These are phyloP conservation scores for Notospermus geniculatus DNA, from an alignment of 1,140 invertebrate species.

Conservation along the genomic window DNA sequence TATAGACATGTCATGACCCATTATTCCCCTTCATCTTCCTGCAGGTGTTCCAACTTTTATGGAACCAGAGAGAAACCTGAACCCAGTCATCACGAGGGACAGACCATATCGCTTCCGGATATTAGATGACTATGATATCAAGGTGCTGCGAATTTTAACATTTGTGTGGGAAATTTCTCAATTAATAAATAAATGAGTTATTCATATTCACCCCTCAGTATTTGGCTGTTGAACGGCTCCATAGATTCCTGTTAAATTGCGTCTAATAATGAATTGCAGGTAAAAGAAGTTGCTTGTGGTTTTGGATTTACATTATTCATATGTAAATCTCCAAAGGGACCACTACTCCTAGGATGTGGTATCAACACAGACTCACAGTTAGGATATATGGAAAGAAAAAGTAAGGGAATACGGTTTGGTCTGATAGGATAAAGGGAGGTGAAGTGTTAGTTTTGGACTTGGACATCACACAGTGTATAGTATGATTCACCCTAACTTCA, in stretches of 20 bases:
- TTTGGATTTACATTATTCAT: conserved; percentile 87
- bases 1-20: too few relatives aligned
- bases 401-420: too few relatives aligned
- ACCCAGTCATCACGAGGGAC: conserved; percentile 22
- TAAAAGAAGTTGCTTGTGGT: conserved; percentile 75
- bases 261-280: conserved; percentile 48
- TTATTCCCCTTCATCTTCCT: conserved; percentile 12
- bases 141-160: conserved; percentile 32
- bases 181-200: conserved; percentile 16
- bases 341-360: conserved; percentile 79
- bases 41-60: conserved; percentile 38
- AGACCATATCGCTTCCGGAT: conserved; percentile 37
- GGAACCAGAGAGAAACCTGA: conserved; percentile 29
- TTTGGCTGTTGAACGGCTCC: conserved; percentile 12
- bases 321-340: conserved; percentile 61
- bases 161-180: conserved; percentile 8
- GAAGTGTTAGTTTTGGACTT: too few relatives aligned
- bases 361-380: conserved; percentile 92
- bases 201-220: background rate
- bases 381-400: conserved; percentile 60
- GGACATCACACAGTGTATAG: too few relatives aligned
- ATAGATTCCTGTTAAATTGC: background rate
- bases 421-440: too few relatives aligned
- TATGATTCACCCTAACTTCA: too few relatives aligned
- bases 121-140: conserved; percentile 33